Base-by-base conservation (phyloP, 2,113 vertebrate genomes). In the Ophthalmolycus amberensis region DNA sequence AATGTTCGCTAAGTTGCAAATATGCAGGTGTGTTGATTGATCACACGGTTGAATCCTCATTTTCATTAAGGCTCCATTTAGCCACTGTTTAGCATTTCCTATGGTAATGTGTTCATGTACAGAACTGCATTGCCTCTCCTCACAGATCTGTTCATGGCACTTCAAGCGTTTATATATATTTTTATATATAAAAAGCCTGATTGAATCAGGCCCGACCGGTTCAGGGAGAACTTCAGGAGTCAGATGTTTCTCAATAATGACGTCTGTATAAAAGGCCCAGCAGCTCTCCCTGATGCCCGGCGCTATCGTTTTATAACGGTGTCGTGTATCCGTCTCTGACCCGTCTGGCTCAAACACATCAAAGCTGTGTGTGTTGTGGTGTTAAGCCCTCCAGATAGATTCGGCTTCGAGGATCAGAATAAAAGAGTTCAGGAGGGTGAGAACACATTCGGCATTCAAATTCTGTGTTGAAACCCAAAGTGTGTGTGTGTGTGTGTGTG, bases 241-340 rank as follows among this genome's bases (percentile, higher is more conserved):
- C 29, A 8, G 68, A 69, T 59, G 64, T 46, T 69, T 16, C 27
- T 40, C 56, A 46, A 16, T 29, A 20, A 66, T 14, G 22, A 60
- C 63, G 32, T 78, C 64, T 32, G 6, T 14, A 42, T n/a, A 56
- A 54, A 65, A 60, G 46, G 40, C 18, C 8, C 66, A 48, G 46
- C 1, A 42, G 32, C 8, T 37, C 69, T 50, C 32, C 42, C 14
- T n/a, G 70, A n/a, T 2, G 32, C 5, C 37, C 20, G 40, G 46
- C 5, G 40, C 52, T 64, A 3, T 14, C 4, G 34, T 69, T 27
- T 38, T 20, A 40, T 46, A 38, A 38, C 18, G 20, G 37, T 66
- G 58, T 84, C 74, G 59, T 58, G 60, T 32, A 52, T 38, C 46
- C 38, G 63, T 76, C 71, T 72, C 34, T 80, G 75, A 66, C 66